Conservation (phyloP, 2,888 invertebrate species). For the Cyaniris semiargus region DNA sequence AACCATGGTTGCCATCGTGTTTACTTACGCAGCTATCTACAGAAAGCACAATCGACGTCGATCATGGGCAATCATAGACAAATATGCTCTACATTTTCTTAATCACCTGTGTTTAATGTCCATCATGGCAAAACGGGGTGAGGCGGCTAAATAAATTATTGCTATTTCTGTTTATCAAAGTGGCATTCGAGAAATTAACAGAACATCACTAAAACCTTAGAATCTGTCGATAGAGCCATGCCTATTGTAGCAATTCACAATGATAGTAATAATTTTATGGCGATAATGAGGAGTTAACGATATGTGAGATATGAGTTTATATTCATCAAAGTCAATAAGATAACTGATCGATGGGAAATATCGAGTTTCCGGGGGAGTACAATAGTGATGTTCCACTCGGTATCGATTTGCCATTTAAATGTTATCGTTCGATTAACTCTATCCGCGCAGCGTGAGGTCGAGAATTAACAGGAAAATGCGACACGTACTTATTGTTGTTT, state of each 20-base stretch:
- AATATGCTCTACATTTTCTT: background rate
- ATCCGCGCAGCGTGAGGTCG: constrained; percentile 61
- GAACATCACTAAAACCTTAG: background rate
- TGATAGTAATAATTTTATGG: constrained; percentile 10
- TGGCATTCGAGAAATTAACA: background rate
- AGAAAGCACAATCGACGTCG: too few species aligned
- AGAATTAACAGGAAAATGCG: constrained; percentile 66
- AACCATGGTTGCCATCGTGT: too few species aligned
- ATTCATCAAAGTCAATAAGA: constrained; percentile 17
- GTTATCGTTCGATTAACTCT: constrained; percentile 46
- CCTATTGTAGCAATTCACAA: background rate
- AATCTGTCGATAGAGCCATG: background rate
- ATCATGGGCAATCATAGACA: too few species aligned
- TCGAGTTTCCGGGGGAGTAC: constrained; percentile 54
- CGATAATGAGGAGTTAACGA: constrained; percentile 15
- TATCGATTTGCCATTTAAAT: constrained; percentile 49
- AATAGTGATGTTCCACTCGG: constrained; percentile 50
- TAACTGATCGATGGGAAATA: constrained; percentile 29
- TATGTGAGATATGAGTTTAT: constrained; percentile 17
- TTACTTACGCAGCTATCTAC: too few species aligned
- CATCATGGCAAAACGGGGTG: background rate
- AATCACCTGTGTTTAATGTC: background rate
- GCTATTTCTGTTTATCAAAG: background rate
- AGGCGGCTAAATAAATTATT: too few species aligned
- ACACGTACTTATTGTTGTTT: constrained; percentile 50